Evolutionary conservation across 2,113 vertebrate genomes (phyloP), one percentile per base, ranked within the genome.

Genomic region (Lamprologus speciosus): DNA sequence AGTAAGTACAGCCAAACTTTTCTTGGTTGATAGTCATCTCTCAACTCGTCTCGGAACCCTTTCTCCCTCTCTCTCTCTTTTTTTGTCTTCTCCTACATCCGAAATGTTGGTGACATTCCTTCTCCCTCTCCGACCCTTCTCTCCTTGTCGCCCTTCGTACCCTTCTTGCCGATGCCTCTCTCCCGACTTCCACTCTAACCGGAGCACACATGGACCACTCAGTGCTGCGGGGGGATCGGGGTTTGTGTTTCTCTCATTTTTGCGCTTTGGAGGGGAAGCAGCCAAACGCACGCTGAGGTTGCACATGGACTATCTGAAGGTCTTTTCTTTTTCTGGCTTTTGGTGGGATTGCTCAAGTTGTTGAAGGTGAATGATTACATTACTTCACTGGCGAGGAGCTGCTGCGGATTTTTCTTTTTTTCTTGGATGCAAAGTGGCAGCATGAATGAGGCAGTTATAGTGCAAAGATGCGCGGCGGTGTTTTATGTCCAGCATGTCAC

Each of bases 1-100:
- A 85, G 96, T 96, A 90, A 96, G 96, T 95, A 92, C 51, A 78
- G 54, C 5, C 83, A 91, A 94, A 94, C 88, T 92, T 93, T 93
- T 90, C 83, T 40, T 47, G 50, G 26, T 83, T 83, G 54, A 81
- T 87, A 13, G 26, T 86, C 35, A 78, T 65, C 70, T 53, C 55
- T 31, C 14, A 31, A 7, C 57, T 57, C 75, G 68, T 70, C 70
- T 80, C 33, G 82, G 82, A 88, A 75, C 16, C 21, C 37, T 42
- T 40, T 70, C 65, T 42, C 65, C 42, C 42, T 2, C 23, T 11
- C 40, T 47, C 42, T 75, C 42, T 47, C 8, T 33, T 21, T 14
- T 17, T 57, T 28, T 19, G 26, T 28, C 4, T 6, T 5, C 4
- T n/a, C 28, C 17, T 23, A 7, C 47, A 65, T 82, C 65, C 17